phyloP scores from a whole-genome alignment of 2,888 invertebrate genomes.

The Phaonia tiefii region DNA sequence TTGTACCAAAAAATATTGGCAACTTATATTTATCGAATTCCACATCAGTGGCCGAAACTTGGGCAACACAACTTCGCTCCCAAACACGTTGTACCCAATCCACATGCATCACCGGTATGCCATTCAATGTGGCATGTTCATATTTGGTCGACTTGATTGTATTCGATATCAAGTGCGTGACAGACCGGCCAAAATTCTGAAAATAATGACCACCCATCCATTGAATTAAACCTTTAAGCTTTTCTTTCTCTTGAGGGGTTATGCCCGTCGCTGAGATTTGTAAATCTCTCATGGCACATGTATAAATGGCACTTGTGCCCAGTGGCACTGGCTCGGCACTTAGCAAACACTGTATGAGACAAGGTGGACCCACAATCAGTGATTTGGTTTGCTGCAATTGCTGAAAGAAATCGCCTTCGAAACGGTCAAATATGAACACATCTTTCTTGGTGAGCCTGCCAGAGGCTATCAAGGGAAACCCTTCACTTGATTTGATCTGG shows the following conservation, averaged over 20 bases:
- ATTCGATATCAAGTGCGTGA: slow-evolving; percentile 91
- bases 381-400: slow-evolving; percentile 85
- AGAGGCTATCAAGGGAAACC: slow-evolving; percentile 81
- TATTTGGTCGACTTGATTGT: slow-evolving; percentile 89
- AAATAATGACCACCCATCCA: slow-evolving; percentile 90
- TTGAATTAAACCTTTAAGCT: slow-evolving; percentile 84
- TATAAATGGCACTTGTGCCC: slow-evolving; percentile 88
- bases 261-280: slow-evolving; percentile 86
- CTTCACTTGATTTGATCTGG: slow-evolving; percentile 86
- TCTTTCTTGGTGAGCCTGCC: slow-evolving; percentile 84
- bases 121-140: slow-evolving; percentile 81
- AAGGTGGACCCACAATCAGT: slow-evolving; percentile 91
- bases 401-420: slow-evolving; percentile 87
- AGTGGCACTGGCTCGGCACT: slow-evolving; percentile 88
- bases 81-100: slow-evolving; percentile 92
- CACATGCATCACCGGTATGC: slow-evolving; percentile 87
- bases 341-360: slow-evolving; percentile 87
- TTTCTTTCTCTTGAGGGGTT: slow-evolving; percentile 81
- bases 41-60: slow-evolving; percentile 84
- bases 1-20: slow-evolving; percentile 89
- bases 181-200: slow-evolving; percentile 84
- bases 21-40: slow-evolving; percentile 84
- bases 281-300: slow-evolving; percentile 89
- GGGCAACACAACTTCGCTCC: slow-evolving; percentile 84
- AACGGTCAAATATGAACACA: slow-evolving; percentile 89